Evolutionary conservation across 2,797 vertebrate species (phyloP), one percentile per base, ranked within the genome.

Genomic region (Pteronotus mesoamericanus): DNA sequence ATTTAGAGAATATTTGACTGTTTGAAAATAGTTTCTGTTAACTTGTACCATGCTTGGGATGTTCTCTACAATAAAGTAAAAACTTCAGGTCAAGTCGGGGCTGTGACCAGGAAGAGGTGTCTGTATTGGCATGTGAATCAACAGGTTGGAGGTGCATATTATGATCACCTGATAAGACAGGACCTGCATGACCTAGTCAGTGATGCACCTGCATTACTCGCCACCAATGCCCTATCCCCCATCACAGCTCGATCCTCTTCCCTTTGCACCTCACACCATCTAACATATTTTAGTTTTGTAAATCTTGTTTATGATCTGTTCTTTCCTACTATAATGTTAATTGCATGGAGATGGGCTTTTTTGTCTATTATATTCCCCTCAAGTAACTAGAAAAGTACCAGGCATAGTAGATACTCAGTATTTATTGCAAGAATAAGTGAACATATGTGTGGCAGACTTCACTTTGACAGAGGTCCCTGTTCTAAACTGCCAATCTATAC

Each of bases 111-210:
- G 44, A 39, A 0, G 0, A 1, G 6, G 34, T 9, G n/a, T 12
- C 19, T 51, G 44, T 32, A 15, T 1, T 37, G 21, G 11, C 37
- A 2, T 8, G 21, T 84, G 86, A 83, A 44, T 22, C 69, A n/a
- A 19, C 6, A 51, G 42, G 75, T 42, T 9, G 44, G 19, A 94
- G n/a, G 24, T 6, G 5, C 19, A 5, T n/a, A 5, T 9, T 77
- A 39, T 74, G 64, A 22, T 42, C 9, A 42, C 12, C 9, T 8
- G 12, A 14, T 16, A 14, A 0, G 14, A 42, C 9, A 48, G 9
- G 22, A 39, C 6, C 24, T 10, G 8, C 15, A 9, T 21, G 19
- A 59, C 10, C 10, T 10, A 6, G 1, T 1, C 10, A 26, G 5
- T n/a, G 34, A 59, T 29, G 22, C 2, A 2, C 8, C 4, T 42